These are phyloP conservation scores for Muscicapa comitata DNA, from an alignment of 2,797 vertebrate species.

Conservation along the genomic window DNA sequence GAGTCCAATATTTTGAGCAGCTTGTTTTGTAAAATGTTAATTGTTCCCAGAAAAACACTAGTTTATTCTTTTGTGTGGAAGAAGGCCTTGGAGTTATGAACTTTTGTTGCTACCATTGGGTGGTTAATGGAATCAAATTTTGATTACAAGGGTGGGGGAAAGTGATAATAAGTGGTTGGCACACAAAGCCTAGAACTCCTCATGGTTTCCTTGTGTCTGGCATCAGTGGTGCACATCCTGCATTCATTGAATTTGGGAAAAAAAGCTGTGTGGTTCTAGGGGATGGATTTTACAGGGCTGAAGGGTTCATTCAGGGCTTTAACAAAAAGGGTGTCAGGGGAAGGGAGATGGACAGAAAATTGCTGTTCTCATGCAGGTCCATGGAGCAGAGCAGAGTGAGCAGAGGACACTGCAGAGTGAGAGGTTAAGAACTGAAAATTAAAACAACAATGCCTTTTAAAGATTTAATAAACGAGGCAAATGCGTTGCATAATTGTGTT, in stretches of 20 bases:
- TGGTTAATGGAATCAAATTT: neutral
- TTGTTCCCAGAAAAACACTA: neutral
- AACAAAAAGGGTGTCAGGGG: neutral
- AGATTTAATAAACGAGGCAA: neutral
- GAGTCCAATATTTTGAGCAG: neutral
- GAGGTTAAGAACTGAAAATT: neutral
- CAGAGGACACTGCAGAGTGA: accelerated
- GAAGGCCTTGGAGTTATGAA: neutral
- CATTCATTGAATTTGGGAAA: accelerated
- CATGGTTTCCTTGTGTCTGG: neutral
- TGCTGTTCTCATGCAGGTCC: accelerated
- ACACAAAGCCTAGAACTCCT: neutral
- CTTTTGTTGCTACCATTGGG: accelerated
- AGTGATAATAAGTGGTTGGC: neutral
- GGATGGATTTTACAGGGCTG: neutral
- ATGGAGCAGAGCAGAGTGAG: neutral
- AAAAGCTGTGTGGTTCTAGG: accelerated
- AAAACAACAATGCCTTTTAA: neutral
- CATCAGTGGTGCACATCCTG: neutral
- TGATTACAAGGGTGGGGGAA: neutral
- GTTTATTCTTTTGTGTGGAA: neutral
- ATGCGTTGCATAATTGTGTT: neutral
- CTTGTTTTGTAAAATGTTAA: neutral
- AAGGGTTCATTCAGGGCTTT: neutral
- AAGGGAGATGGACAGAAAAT: neutral